phyloP scores from a whole-genome alignment of 1,140 invertebrate species.

The Drosophila gunungcola region DNA sequence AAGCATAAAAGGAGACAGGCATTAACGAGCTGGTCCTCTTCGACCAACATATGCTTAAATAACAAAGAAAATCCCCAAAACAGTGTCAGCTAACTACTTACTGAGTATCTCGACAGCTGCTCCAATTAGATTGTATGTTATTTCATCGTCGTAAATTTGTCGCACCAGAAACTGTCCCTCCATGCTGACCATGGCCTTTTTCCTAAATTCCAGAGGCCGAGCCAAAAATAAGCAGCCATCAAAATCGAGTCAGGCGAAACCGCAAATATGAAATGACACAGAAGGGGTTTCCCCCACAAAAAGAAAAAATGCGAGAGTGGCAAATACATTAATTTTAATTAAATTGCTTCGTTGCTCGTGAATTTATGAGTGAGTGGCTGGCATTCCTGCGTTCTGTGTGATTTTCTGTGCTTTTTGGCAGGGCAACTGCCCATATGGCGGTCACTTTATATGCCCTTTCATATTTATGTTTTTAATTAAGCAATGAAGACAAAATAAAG shows the following conservation, averaged over 20 bases:
- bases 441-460: slow-evolving; percentile 45
- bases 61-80: slow-evolving; percentile 1
- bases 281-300: slow-evolving; percentile 24
- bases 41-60: slow-evolving; percentile 9
- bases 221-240: slow-evolving; percentile 53
- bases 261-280: slow-evolving; percentile 39
- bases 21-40: slow-evolving; percentile 36
- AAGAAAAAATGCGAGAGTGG: slow-evolving; percentile 24
- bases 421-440: slow-evolving; percentile 45
- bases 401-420: slow-evolving; percentile 24
- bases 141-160: slow-evolving; percentile 97
- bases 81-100: slow-evolving; percentile 86
- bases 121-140: slow-evolving; percentile 96
- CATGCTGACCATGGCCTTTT: slow-evolving; percentile 96
- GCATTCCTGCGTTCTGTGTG: slow-evolving; percentile 26
- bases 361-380: slow-evolving; percentile 58
- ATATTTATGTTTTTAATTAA: slow-evolving; percentile 69
- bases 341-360: slow-evolving; percentile 71
- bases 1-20: not conserved
- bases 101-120: slow-evolving; percentile 95
- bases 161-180: slow-evolving; percentile 97
- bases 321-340: slow-evolving; percentile 83
- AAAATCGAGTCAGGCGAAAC: slow-evolving; percentile 45
- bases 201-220: slow-evolving; percentile 86
- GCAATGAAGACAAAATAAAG: slow-evolving; percentile 49